Conservation (phyloP, 2,113 vertebrate species). For the Ranitomeya variabilis region DNA sequence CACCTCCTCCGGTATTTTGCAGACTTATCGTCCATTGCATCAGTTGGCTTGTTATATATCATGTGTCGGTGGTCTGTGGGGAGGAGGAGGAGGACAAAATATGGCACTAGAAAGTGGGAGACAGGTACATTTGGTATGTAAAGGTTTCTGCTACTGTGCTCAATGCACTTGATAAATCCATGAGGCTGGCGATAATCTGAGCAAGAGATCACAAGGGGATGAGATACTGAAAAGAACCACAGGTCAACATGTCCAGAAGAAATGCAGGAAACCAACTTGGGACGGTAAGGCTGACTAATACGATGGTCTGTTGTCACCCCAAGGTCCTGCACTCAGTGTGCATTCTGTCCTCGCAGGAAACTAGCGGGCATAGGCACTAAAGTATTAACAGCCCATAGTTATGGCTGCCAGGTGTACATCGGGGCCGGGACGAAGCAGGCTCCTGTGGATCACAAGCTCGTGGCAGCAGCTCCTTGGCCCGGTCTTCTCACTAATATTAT, state of each 20-base stretch:
- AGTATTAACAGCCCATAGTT: conserved; percentile 21
- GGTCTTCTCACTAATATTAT: neutral
- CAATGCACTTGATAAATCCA: conserved; percentile 9
- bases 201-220: neutral
- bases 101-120: conserved; percentile 19
- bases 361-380: conserved; percentile 49
- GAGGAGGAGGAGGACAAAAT: neutral
- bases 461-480: conserved; percentile 1
- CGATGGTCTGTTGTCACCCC: conserved; percentile 26
- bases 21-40: neutral
- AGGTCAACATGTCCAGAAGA: neutral
- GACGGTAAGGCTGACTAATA: conserved; percentile 36
- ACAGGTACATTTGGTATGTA: conserved; percentile 1
- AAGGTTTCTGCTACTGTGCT: conserved; percentile 15
- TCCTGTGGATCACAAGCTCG: neutral
- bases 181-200: conserved; percentile 33
- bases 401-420: neutral
- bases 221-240: conserved; percentile 58
- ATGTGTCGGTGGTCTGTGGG: neutral
- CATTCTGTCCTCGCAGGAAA: conserved; percentile 5
- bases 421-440: neutral
- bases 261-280: neutral
- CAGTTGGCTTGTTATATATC: neutral
- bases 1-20: neutral
- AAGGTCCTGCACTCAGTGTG: neutral